Evolutionary conservation across 2,113 vertebrate species (phyloP), one percentile per base, ranked within the genome.

Genomic region (Rhineura floridana): DNA sequence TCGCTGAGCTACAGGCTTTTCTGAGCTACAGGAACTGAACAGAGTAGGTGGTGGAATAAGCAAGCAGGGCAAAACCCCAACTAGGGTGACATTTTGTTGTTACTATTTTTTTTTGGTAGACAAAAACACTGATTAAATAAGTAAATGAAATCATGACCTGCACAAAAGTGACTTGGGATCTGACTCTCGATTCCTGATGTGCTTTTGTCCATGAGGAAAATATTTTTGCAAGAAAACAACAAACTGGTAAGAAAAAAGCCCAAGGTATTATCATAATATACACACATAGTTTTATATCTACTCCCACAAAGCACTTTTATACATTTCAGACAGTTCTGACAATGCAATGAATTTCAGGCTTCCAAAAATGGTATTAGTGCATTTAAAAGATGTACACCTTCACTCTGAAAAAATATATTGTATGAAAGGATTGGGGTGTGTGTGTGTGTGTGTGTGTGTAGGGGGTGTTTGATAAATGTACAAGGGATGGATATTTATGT

Each of bases 301-400:
- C 93, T 93, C 94, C 91, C 79, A 90, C 36, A 33, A 85, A 59
- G 70, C 93, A 90, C 89, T 85, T 81, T 76, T 73, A 91, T 89
- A 87, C 89, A 93, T 94, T 96, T 94, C 86, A 92, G 94, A 94
- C 90, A 91, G 86, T 89, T 86, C 55, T 82, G 90, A 90, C 67
- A 87, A 87, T 46, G 83, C 36, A 75, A 89, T 86, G 83, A 80
- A 93, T 92, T 91, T 85, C 62, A 46, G 25, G 76, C 5, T n/a
- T 44, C 65, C 76, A 82, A 94, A 94, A 93, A 89, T 30, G 65
- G 91, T 86, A 70, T 44, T 62, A 87, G 93, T 90, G 80, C 79
- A 87, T 92, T 95, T 94, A 90, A 87, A 78, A 89, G 93, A 79
- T 86, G 89, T 76, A 87, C 13, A 90, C 72, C 59, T 92, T 76